These are phyloP conservation scores for Grapholita molesta DNA, from an alignment of 1,140 invertebrate genomes.

Conservation along the genomic window DNA sequence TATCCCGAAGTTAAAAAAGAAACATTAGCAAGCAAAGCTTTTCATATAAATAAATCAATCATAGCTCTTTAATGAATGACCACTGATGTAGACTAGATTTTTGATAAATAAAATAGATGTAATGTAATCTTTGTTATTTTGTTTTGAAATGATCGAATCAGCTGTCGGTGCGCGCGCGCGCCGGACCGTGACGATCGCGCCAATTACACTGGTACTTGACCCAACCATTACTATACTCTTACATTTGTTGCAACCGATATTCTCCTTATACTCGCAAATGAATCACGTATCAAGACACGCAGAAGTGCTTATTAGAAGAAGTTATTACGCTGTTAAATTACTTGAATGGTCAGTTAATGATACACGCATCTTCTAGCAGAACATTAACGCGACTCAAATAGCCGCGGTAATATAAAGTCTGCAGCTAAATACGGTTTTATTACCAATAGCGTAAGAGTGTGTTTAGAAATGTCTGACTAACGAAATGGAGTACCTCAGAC, in stretches of 20 bases:
- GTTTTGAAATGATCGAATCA: constrained; percentile 24
- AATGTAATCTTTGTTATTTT: neutral
- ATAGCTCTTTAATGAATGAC: neutral
- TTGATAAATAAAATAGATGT: neutral
- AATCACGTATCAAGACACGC: no score
- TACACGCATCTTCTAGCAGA: no score
- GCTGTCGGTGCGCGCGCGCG: constrained; percentile 27
- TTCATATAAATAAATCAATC: neutral
- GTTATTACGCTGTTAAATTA: no score
- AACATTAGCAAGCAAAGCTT: no score
- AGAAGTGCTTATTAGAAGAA: neutral
- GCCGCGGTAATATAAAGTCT: neutral
- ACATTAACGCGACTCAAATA: neutral
- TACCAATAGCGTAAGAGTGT: neutral
- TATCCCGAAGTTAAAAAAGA: no score
- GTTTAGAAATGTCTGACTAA: neutral
- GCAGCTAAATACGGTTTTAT: neutral
- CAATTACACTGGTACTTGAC: constrained; percentile 4
- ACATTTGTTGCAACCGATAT: neutral
- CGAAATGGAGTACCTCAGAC: neutral
- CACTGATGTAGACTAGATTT: neutral
- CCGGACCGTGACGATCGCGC: constrained; percentile 19
- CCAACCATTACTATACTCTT: neutral
- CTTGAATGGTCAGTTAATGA: no score
- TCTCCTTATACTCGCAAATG: no score